Evolutionary conservation across 1,140 invertebrate genomes (phyloP).

Genomic region (Drosophila ogumai): DNA sequence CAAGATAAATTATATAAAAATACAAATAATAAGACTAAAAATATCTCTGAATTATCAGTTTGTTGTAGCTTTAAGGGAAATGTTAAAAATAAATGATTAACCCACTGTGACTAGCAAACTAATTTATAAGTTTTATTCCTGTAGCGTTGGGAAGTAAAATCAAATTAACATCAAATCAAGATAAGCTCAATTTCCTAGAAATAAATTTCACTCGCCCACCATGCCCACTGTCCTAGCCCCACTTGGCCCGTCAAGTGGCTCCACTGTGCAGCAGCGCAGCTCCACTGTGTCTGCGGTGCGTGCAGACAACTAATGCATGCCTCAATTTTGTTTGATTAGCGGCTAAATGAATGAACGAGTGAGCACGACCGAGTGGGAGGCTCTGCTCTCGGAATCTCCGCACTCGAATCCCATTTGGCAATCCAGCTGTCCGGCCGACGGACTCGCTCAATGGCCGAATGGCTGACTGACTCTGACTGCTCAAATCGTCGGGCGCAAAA

Average conservation of each 20-base stretch:
- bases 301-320: constrained; percentile 63
- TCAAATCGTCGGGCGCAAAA: constrained; percentile 41
- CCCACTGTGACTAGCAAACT: too few species aligned
- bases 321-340: constrained; percentile 68
- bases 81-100: too few species aligned
- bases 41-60: too few species aligned
- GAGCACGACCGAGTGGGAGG: constrained; percentile 19
- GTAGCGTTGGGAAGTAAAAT: too few species aligned
- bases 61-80: too few species aligned
- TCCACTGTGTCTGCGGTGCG: constrained; percentile 20
- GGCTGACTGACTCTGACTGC: constrained; percentile 49
- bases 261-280: constrained; percentile 8
- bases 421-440: constrained; percentile 1
- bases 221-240: constrained; percentile 20
- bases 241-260: constrained; percentile 18
- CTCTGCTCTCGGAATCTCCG: neutral
- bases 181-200: too few species aligned
- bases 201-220: too few species aligned
- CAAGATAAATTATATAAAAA: too few species aligned
- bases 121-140: too few species aligned
- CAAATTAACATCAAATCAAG: too few species aligned
- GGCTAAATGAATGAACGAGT: constrained; percentile 65
- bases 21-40: too few species aligned
- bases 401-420: constrained; percentile 14
- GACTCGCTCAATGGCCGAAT: constrained; percentile 19